Conservation (phyloP, 30 jellyfish, hydroid and myxozoan species). For the Aurelia coerulea region DNA sequence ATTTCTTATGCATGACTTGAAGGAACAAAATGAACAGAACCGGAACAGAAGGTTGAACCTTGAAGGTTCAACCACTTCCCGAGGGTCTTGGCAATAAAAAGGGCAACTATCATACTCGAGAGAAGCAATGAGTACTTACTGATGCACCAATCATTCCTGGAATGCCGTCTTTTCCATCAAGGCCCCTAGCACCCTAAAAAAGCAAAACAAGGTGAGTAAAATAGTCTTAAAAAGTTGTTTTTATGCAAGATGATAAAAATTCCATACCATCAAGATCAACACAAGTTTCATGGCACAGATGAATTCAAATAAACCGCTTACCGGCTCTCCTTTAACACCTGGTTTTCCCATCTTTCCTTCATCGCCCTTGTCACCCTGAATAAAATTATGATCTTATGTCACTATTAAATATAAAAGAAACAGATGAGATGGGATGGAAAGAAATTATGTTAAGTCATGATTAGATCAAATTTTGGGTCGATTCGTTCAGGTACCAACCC, state of each 20-base stretch:
- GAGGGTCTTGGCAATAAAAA: background rate
- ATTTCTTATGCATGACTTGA: no score
- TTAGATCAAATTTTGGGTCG: no score
- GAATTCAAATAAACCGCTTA: background rate
- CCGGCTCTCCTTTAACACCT: conserved; percentile 49
- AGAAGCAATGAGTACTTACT: conserved; percentile 5
- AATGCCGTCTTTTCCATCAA: conserved; percentile 58
- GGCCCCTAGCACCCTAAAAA: conserved; percentile 55
- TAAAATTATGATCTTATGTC: no score
- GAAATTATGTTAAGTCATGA: no score
- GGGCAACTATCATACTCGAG: background rate
- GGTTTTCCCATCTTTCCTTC: conserved; percentile 41
- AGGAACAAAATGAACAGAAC: no score
- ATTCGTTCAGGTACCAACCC: no score
- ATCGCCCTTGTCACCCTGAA: conserved; percentile 48
- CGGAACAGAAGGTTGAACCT: no score
- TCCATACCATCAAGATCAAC: background rate
- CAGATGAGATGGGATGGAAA: no score
- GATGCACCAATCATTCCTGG: conserved; percentile 55
- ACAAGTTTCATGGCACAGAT: background rate
- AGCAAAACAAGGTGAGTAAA: background rate
- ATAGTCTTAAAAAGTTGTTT: background rate
- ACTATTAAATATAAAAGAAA: no score
- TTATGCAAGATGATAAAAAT: background rate
- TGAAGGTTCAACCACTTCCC: no score